These are phyloP conservation scores for Drosophila subsilvestris DNA, from an alignment of 2,888 invertebrate genomes.

Conservation along the genomic window DNA sequence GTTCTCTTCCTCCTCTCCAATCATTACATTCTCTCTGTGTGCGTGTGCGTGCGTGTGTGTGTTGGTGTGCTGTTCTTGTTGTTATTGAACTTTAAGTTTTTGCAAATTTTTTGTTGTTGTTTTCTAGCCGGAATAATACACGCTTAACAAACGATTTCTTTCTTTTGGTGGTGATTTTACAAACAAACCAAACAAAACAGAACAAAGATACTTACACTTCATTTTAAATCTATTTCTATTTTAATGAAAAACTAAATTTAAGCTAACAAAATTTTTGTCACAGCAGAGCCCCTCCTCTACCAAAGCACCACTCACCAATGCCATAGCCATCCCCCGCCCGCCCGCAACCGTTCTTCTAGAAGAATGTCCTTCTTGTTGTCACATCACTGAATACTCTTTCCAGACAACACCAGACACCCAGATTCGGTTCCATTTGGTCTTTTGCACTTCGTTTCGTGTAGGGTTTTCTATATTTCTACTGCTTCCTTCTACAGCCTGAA, in stretches of 20 bases:
- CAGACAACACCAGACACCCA: neutral
- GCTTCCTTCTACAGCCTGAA: neutral
- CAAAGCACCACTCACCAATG: constrained; percentile 7
- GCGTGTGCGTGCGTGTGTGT: constrained; percentile 15
- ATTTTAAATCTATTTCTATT: constrained; percentile 28
- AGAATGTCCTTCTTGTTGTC: neutral
- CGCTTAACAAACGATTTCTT: constrained; percentile 9
- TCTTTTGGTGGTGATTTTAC: constrained; percentile 39
- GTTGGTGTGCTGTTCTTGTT: constrained; percentile 20
- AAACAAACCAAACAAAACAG: constrained; percentile 7
- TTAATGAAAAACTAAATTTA: constrained; percentile 59
- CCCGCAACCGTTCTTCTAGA: constrained; percentile 3
- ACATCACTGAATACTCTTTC: constrained; percentile 14
- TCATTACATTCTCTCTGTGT: constrained; percentile 9
- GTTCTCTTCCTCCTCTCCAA: constrained; percentile 10
- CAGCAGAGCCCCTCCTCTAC: constrained; percentile 42
- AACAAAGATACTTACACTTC: constrained; percentile 4
- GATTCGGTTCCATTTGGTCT: constrained; percentile 20
- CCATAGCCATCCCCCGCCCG: neutral
- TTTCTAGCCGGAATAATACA: constrained; percentile 14
- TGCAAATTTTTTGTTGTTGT: constrained; percentile 10
- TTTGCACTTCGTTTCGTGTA: neutral
- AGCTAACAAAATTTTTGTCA: constrained; percentile 67
- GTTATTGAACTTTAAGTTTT: constrained; percentile 12
- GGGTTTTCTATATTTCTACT: neutral